Conservation (phyloP, 2,113 vertebrate genomes). For the Gopherus evgoodei region DNA sequence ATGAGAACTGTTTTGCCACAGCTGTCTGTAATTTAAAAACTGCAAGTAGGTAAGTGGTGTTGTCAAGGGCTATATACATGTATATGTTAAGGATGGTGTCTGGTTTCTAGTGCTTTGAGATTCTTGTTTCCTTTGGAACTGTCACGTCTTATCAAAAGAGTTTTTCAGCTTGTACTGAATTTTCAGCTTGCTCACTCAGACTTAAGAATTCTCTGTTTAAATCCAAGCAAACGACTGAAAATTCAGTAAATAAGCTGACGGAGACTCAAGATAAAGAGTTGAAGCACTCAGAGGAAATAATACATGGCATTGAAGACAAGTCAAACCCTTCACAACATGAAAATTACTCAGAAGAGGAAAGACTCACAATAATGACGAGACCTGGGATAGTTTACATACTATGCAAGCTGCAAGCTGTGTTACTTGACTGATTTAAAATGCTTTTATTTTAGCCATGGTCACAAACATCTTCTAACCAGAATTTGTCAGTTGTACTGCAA, state of each 20-base stretch:
- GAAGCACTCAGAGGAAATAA: not conserved
- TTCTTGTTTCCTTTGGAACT: not conserved
- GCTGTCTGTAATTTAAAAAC: not conserved
- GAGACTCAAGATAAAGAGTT: not conserved
- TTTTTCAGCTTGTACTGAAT: not conserved
- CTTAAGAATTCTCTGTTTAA: not conserved
- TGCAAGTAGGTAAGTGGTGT: not conserved
- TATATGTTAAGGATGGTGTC: not conserved
- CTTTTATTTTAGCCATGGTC: not conserved
- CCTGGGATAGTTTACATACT: accelerated
- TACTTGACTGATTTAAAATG: accelerated
- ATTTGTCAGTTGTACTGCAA: not conserved
- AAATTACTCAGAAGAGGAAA: not conserved
- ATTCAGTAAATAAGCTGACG: not conserved
- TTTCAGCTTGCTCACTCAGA: not conserved
- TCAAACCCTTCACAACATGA: not conserved
- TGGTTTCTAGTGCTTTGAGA: not conserved
- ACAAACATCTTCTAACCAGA: not conserved
- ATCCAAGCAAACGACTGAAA: not conserved
- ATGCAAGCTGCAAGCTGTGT: not conserved
- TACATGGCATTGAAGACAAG: not conserved
- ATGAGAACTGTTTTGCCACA: not conserved
- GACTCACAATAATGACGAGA: not conserved
- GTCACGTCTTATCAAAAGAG: not conserved
- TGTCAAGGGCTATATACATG: not conserved